Evolutionary conservation across 2,113 vertebrate genomes (phyloP).

Genomic region (Macroglossus sobrinus): DNA sequence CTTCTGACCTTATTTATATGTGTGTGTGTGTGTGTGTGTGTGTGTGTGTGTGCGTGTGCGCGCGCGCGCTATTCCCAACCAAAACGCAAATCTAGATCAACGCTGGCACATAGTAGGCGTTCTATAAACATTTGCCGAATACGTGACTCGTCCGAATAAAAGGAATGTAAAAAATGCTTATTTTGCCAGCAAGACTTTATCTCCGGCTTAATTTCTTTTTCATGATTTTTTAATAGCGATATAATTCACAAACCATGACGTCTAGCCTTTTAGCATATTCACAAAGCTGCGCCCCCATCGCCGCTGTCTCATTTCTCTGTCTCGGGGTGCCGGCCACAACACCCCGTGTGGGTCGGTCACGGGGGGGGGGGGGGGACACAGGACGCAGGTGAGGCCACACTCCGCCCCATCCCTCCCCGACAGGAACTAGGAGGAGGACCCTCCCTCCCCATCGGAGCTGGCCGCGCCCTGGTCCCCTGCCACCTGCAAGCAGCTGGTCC

Average conservation of each 20-base stretch:
- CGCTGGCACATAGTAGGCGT: neutral
- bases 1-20: neutral
- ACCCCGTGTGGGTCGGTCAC: neutral
- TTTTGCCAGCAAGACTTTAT: slow-evolving; percentile 3
- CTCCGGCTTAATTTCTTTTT: slow-evolving; percentile 15
- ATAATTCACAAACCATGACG: neutral
- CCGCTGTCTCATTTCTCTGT: neutral
- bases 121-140: neutral
- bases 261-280: neutral
- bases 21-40: neutral
- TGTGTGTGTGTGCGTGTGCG: neutral
- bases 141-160: neutral
- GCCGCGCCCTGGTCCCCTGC: neutral
- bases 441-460: neutral
- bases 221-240: neutral
- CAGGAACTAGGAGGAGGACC: neutral
- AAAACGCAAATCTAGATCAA: neutral
- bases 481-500: neutral
- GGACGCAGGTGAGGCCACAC: neutral
- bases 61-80: neutral
- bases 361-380: neutral
- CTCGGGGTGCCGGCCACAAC: neutral
- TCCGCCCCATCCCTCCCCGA: neutral
- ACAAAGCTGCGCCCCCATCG: neutral
- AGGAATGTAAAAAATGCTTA: neutral